Evolutionary conservation across 2,113 vertebrate species (phyloP).

Genomic region (Alexandromys fortis): DNA sequence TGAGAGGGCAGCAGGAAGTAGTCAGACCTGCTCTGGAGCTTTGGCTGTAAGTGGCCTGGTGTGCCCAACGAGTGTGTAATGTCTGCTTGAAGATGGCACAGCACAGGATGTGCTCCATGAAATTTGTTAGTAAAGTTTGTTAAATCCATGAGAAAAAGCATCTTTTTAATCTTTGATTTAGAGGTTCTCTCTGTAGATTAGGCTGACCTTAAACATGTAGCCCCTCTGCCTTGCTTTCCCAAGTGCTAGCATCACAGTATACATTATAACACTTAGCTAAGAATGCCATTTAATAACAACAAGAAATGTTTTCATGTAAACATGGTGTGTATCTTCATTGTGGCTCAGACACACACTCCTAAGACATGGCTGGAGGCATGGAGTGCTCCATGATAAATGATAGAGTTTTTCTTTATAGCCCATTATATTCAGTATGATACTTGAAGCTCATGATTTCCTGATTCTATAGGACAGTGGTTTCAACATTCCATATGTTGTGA

Average conservation of each 20-base stretch:
- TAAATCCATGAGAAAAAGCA: not conserved
- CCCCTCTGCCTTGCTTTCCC: not conserved
- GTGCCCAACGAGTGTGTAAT: rapidly evolving
- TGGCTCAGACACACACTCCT: not conserved
- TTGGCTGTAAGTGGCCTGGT: not conserved
- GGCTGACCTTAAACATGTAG: too few relatives aligned
- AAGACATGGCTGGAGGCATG: conserved; percentile 4
- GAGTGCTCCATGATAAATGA: conserved; percentile 12
- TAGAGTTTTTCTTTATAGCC: conserved; percentile 14
- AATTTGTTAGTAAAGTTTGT: not conserved
- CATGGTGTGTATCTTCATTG: not conserved
- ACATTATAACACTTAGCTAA: not conserved
- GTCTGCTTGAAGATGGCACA: not conserved
- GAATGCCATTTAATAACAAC: not conserved
- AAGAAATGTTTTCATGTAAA: not conserved
- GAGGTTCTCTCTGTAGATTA: too few relatives aligned
- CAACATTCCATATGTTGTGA: not conserved
- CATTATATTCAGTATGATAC: conserved; percentile 50
- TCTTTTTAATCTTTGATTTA: not conserved
- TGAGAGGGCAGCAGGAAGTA: not conserved
- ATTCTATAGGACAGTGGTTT: not conserved
- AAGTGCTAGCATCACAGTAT: not conserved
- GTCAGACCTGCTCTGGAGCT: rapidly evolving
- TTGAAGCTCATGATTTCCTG: conserved; percentile 64
- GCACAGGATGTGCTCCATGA: not conserved